Evolutionary conservation across 2,797 vertebrate genomes (phyloP).

Genomic region (Fringilla coelebs): DNA sequence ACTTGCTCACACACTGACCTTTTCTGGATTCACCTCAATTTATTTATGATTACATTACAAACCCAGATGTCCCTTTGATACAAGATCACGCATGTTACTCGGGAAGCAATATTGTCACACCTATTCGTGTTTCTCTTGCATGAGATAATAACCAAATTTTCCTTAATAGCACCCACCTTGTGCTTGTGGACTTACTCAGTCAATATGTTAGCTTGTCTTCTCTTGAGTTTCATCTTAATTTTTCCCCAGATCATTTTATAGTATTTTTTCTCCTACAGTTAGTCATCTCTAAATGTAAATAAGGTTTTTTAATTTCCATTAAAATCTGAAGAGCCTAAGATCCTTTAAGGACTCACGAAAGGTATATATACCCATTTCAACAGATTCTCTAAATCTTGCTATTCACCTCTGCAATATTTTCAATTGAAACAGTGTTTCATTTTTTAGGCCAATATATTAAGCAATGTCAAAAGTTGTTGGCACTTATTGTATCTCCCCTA

Average conservation of each 20-base stretch:
- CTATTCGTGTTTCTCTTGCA: background rate
- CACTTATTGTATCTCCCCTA: background rate
- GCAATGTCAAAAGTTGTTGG: background rate
- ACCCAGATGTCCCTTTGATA: background rate
- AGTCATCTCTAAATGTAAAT: background rate
- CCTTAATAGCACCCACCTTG: fast-evolving
- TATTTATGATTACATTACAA: background rate
- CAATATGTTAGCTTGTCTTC: background rate
- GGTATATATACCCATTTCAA: background rate
- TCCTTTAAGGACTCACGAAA: background rate
- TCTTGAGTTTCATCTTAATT: background rate
- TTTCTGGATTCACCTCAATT: background rate
- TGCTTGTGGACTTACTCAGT: background rate
- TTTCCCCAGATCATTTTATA: background rate
- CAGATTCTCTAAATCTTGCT: background rate
- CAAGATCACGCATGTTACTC: background rate
- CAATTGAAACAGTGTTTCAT: background rate
- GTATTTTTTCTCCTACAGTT: background rate
- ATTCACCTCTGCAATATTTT: background rate
- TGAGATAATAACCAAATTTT: background rate
- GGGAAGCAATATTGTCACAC: background rate
- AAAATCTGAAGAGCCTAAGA: background rate
- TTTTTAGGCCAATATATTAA: background rate
- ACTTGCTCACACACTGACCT: background rate
- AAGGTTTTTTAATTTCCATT: background rate